A percentile compares a stretch with the other conserved stretches of the same genome.
Conservation (phyloP, 2,888 invertebrate species). For the Erebia aethiops region DNA sequence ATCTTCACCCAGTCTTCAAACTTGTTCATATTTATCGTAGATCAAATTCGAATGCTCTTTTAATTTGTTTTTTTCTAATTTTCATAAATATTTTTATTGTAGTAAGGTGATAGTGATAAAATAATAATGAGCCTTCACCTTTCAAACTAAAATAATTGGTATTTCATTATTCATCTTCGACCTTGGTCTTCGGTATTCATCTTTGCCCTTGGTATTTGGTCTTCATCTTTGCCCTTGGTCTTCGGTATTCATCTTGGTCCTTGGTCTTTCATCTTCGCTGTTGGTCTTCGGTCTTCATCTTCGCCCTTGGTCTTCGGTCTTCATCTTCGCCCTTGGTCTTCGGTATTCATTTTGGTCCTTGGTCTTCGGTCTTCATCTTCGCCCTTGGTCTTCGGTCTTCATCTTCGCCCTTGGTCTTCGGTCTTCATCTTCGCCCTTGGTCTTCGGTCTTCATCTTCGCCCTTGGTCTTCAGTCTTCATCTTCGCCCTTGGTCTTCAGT, state of each 20-base stretch:
- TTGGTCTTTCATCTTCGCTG: conserved; percentile 25
- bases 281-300: not conserved
- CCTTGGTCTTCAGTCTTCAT: conserved; percentile 25
- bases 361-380: not conserved
- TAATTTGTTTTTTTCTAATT: no score
- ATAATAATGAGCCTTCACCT: no score
- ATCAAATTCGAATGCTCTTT: no score
- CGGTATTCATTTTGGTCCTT: not conserved
- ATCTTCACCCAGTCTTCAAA: conserved; percentile 1
- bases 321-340: conserved; percentile 1
- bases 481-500: not conserved
- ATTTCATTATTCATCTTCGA: not conserved
- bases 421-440: no score
- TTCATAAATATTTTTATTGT: no score
- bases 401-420: no score
- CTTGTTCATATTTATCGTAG: not conserved
- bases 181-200: not conserved
- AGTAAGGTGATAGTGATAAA: no score
- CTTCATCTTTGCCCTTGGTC: conserved; percentile 5
- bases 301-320: not conserved
- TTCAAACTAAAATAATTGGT: no score
- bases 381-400: not conserved
- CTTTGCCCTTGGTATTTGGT: not conserved
- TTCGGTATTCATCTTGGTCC: conserved; percentile 30
- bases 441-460: conserved; percentile 9